Percentiles rank a stretch among this genome's conserved stretches.
phyloP scores from a whole-genome alignment of 2,113 vertebrate genomes.

The Pteronura brasiliensis region DNA sequence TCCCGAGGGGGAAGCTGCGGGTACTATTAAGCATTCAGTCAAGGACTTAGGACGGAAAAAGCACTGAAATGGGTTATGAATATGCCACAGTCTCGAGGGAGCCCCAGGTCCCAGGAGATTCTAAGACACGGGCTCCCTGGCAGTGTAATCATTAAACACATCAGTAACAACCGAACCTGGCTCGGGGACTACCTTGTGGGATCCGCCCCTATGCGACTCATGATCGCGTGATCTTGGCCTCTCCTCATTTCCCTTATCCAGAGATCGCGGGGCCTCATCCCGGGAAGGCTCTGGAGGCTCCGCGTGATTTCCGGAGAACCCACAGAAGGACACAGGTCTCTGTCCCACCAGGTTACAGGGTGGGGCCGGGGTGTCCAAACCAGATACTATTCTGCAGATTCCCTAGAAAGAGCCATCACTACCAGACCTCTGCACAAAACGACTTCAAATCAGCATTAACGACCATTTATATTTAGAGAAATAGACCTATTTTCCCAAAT shows the following conservation, averaged over 20 bases:
- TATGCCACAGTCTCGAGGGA: constrained; percentile 88
- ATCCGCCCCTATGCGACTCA: constrained; percentile 74
- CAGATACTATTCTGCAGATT: constrained; percentile 47
- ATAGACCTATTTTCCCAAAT: not conserved
- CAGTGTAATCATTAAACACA: constrained; percentile 87
- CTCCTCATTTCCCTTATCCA: constrained; percentile 39
- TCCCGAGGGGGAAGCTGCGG: constrained; percentile 86
- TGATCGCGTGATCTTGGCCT: constrained; percentile 79
- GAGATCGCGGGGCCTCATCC: constrained; percentile 42
- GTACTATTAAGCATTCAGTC: constrained; percentile 88
- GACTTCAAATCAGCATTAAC: not conserved
- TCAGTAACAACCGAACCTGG: constrained; percentile 82
- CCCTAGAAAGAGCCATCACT: not conserved
- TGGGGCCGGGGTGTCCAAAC: not conserved
- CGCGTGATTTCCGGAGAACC: constrained; percentile 33
- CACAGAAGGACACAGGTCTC: constrained; percentile 1
- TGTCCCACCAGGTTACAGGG: not conserved
- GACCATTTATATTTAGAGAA: not conserved
- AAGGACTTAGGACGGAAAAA: constrained; percentile 90
- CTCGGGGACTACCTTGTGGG: constrained; percentile 80
- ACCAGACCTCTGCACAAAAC: not conserved
- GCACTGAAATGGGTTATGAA: constrained; percentile 90
- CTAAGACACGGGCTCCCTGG: constrained; percentile 92
- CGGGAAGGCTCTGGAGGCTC: constrained; percentile 16
- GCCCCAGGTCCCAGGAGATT: constrained; percentile 85